A percentile compares a stretch with the other conserved stretches of the same genome.
phyloP scores from a whole-genome alignment of 2,888 invertebrate species.

The Bhutanitis thaidina region DNA sequence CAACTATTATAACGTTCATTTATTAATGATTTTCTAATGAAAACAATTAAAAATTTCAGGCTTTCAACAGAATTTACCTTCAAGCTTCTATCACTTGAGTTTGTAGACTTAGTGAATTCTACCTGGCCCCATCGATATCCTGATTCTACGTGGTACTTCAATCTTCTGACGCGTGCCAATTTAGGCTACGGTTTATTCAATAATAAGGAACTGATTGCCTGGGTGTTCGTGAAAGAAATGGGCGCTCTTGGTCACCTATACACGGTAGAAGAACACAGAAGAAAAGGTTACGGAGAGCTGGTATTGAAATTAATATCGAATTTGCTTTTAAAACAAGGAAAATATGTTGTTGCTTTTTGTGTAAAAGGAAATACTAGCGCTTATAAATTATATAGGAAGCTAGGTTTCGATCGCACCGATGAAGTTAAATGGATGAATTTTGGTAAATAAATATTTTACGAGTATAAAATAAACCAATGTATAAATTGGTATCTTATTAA shows the following conservation, averaged over 20 bases:
- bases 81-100: constrained; percentile 34
- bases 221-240: constrained; percentile 47
- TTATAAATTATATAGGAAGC: constrained; percentile 42
- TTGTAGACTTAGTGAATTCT: constrained; percentile 37
- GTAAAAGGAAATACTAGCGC: constrained; percentile 40
- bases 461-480: too few species aligned
- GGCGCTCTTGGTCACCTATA: constrained; percentile 50
- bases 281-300: constrained; percentile 47
- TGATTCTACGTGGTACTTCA: constrained; percentile 39
- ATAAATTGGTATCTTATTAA: too few species aligned
- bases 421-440: constrained; percentile 33
- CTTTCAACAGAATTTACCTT: constrained; percentile 35
- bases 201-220: constrained; percentile 36
- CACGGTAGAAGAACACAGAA: constrained; percentile 45
- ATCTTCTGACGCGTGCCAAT: constrained; percentile 41
- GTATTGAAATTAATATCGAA: constrained; percentile 45
- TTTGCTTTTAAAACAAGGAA: constrained; percentile 34
- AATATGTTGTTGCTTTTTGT: constrained; percentile 41
- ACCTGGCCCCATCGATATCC: constrained; percentile 48
- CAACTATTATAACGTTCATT: too few species aligned
- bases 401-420: constrained; percentile 34
- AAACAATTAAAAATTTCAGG: constrained; percentile 30
- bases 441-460: too few species aligned
- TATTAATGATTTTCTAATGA: too few species aligned
- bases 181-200: constrained; percentile 46